These are phyloP conservation scores for Ardeotis arabs DNA, from an alignment of 2,113 vertebrate genomes.

Conservation along the genomic window DNA sequence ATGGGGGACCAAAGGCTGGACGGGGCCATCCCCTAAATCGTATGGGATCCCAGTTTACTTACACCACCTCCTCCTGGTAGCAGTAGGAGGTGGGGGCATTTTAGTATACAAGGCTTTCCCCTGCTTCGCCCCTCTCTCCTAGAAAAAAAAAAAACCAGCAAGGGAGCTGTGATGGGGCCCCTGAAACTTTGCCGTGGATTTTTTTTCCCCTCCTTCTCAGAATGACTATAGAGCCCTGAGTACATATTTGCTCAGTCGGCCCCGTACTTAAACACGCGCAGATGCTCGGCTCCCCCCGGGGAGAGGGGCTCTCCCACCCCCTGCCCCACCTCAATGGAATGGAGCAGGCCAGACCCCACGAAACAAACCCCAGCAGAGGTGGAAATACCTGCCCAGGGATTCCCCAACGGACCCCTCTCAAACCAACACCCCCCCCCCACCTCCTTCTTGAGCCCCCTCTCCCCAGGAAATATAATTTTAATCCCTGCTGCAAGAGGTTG, in stretches of 20 bases:
- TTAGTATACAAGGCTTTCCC: not conserved
- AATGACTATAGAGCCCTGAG: not conserved
- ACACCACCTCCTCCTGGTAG: not conserved
- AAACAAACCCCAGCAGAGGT: not conserved
- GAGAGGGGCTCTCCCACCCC: not conserved
- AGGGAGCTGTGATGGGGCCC: not conserved
- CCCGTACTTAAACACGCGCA: not conserved
- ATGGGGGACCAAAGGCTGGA: not conserved
- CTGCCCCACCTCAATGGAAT: fast-evolving
- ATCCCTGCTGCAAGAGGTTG: fast-evolving
- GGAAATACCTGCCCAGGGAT: not conserved
- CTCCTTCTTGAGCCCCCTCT: too few species aligned
- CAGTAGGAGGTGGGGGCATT: not conserved
- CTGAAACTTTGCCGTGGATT: not conserved
- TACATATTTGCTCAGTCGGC: not conserved
- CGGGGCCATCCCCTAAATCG: fast-evolving
- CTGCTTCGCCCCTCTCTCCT: not conserved
- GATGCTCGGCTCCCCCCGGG: not conserved
- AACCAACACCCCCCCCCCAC: too few species aligned
- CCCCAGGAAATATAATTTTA: not conserved
- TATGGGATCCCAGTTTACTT: fast-evolving
- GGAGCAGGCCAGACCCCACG: not conserved
- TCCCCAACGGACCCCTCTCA: not conserved
- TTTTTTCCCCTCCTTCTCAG: not conserved
- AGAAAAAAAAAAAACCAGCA: not conserved